Evolutionary conservation across 1,140 invertebrate species (phyloP).

Genomic region (Drusus annulatus): DNA sequence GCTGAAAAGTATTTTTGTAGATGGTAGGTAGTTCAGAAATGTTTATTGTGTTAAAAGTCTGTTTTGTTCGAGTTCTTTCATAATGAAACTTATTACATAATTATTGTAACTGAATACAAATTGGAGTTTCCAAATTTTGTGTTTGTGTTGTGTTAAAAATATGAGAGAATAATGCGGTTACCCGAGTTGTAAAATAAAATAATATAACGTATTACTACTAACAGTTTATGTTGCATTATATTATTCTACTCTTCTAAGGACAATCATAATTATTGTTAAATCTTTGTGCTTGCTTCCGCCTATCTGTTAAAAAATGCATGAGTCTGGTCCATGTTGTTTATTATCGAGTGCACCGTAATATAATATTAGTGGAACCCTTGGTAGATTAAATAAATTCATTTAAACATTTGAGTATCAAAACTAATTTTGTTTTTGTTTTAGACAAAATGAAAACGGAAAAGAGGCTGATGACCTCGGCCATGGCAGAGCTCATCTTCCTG

Average conservation of each 20-base stretch:
- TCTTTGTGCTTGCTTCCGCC: no score
- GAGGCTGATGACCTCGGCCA: conserved; percentile 75
- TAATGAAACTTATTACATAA: no score
- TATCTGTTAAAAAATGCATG: no score
- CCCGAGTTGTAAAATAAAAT: no score
- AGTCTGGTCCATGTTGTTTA: no score
- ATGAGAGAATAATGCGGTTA: no score
- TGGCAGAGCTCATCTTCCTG: conserved; percentile 78
- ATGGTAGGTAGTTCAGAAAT: neutral
- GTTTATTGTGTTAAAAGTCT: neutral
- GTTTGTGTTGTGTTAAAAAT: no score
- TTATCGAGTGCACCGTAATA: no score
- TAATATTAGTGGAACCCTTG: neutral
- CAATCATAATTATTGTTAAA: neutral
- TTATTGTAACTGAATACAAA: no score
- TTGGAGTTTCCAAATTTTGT: no score
- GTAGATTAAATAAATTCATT: neutral
- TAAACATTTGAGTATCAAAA: neutral
- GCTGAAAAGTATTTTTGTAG: neutral
- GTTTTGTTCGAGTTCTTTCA: neutral
- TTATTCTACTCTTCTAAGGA: neutral
- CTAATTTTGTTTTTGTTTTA: conserved; percentile 40
- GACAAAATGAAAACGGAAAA: conserved; percentile 67
- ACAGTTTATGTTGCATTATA: no score
- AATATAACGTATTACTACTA: no score